Evolutionary conservation across 2,888 invertebrate species (phyloP).

Genomic region (Platynereis dumerilii): DNA sequence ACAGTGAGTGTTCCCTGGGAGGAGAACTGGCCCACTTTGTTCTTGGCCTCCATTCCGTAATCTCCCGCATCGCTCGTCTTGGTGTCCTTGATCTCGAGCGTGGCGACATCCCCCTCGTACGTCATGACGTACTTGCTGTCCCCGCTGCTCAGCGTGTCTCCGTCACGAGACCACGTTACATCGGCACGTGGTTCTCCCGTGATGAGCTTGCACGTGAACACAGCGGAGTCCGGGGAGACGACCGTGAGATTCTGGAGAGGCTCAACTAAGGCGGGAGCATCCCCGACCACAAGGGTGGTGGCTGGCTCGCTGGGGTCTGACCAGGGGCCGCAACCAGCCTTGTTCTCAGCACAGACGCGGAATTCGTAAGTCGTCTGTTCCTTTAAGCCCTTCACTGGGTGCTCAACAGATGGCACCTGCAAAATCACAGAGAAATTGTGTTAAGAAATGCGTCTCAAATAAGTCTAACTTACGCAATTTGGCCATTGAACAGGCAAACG

Average conservation of each 20-base stretch:
- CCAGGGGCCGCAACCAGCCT: conserved; percentile 85
- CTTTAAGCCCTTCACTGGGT: conserved; percentile 29
- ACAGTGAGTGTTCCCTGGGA: conserved; percentile 73
- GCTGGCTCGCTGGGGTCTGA: conserved; percentile 41
- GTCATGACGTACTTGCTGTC: conserved; percentile 28
- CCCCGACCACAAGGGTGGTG: conserved; percentile 35
- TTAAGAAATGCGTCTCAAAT: too few species aligned
- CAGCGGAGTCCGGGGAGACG: conserved; percentile 31
- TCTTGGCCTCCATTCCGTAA: conserved; percentile 75
- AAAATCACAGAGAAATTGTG: conserved; percentile 35
- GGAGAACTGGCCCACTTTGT: conserved; percentile 73
- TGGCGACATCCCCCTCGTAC: conserved; percentile 50
- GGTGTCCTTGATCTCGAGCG: conserved; percentile 77
- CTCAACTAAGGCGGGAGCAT: conserved; percentile 31
- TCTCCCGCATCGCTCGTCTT: conserved; percentile 78
- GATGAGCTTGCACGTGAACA: conserved; percentile 24
- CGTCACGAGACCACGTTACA: conserved; percentile 25
- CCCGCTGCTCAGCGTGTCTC: conserved; percentile 52
- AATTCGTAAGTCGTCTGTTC: conserved; percentile 72
- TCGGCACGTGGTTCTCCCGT: conserved; percentile 30
- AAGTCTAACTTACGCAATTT: too few species aligned
- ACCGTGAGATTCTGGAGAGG: conserved; percentile 32
- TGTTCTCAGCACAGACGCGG: conserved; percentile 84
- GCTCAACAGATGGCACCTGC: conserved; percentile 17
- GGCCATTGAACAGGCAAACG: too few species aligned